Evolutionary conservation across 2,113 vertebrate species (phyloP), one percentile per base, ranked within the genome.

Genomic region (Pterophyllum scalare): DNA sequence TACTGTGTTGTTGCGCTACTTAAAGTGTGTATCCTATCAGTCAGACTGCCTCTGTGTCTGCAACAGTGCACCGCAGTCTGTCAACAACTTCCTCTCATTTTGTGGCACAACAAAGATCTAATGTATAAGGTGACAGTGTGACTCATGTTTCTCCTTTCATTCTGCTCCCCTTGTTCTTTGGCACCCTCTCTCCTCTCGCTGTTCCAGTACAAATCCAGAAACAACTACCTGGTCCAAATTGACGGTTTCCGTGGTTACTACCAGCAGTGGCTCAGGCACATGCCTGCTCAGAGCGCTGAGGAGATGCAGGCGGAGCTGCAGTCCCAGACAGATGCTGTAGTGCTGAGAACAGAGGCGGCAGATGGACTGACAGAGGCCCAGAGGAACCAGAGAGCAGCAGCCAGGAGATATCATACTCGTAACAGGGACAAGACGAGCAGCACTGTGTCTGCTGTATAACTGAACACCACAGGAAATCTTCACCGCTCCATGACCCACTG

Each of bases 221-320:
- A 99, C 94, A 94, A 86, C 1, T 99, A 98, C 75, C 82, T 99
- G 92, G 95, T 97, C 84, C 98, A 97, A 85, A 97, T 99, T 0
- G 95, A 99, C 31, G 97, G 98, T 28, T 99, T 99, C 86, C 96
- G 98, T 31, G 97, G 97, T 83, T 99, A 96, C 93, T 99, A 99
- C 87, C 94, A 96, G 82, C 79, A 95, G n/a, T 99, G 98, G 98
- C 89, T 99, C 64, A 96, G 94, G 80, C 70, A 87, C 14, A 97
- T 97, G 97, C 95, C 96, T 2, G 98, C 93, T 74, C 95, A 97
- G 81, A 96, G 96, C 70, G 92, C 95, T 0, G 88, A 90, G 24
- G 85, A 84, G 1, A 28, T 83, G 57, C 79, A 83, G 79, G 24
- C 13, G 3, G 54, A 20, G 9, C 60, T 58, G 43, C 59, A 83